These are phyloP conservation scores for Propithecus deckenii DNA, from an alignment of 2,797 vertebrate genomes.

Conservation along the genomic window DNA sequence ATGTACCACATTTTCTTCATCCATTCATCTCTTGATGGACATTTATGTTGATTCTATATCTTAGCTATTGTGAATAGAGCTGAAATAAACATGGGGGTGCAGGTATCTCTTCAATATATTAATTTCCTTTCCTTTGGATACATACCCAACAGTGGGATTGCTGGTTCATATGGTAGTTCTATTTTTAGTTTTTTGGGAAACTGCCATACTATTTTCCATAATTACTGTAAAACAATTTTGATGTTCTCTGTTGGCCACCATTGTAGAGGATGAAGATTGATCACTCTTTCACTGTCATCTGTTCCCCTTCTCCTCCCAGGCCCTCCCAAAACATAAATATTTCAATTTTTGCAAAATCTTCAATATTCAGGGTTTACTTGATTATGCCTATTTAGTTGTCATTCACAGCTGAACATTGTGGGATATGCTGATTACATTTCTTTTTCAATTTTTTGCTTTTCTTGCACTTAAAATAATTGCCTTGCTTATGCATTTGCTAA, in stretches of 20 bases:
- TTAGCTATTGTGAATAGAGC: background rate
- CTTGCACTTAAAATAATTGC: background rate
- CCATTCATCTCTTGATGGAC: background rate
- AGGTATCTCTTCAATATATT: background rate
- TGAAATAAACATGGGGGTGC: background rate
- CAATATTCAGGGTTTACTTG: background rate
- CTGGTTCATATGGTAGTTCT: background rate
- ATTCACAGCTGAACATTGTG: background rate
- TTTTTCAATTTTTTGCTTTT: background rate
- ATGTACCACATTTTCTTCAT: background rate
- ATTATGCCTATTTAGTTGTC: background rate
- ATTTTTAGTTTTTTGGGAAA: background rate
- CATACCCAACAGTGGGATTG: background rate
- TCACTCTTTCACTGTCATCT: background rate
- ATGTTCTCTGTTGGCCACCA: background rate
- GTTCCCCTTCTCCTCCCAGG: too few species aligned
- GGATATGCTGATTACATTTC: background rate
- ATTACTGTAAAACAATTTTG: background rate
- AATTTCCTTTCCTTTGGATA: background rate
- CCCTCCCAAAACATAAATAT: background rate
- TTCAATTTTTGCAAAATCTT: background rate
- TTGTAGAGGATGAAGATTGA: background rate
- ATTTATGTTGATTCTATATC: background rate
- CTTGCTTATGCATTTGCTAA: background rate
- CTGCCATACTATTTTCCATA: background rate